Evolutionary conservation across 2,113 vertebrate species (phyloP).

Genomic region (Argyrosomus japonicus): DNA sequence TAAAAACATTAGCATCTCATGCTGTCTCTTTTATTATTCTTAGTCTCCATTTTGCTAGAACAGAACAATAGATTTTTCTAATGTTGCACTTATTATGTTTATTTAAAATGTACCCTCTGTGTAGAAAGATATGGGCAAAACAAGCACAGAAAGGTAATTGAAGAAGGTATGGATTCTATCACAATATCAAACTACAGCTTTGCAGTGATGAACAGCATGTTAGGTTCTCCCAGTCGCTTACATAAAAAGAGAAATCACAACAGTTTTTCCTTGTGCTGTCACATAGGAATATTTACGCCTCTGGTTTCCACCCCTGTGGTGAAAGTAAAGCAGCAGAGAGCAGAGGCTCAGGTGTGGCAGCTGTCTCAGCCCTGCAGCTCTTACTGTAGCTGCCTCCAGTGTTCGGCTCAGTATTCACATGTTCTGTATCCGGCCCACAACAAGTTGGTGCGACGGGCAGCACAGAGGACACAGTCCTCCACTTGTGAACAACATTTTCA

Average conservation of each 20-base stretch:
- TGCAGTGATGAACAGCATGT: background rate
- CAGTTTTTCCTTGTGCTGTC: constrained; percentile 20
- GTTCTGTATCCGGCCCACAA: constrained; percentile 19
- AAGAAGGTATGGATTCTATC: background rate
- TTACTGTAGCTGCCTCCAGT: background rate
- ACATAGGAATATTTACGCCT: constrained; percentile 22
- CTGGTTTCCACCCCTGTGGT: constrained; percentile 20
- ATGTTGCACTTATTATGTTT: constrained; percentile 56
- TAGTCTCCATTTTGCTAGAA: background rate
- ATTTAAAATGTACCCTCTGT: constrained; percentile 4
- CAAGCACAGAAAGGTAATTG: background rate
- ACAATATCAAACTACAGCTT: constrained; percentile 7
- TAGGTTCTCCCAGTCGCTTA: background rate
- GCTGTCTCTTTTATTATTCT: background rate
- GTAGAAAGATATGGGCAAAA: background rate
- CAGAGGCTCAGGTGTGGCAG: constrained; percentile 46
- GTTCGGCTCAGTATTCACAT: constrained; percentile 18
- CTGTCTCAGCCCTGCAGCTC: constrained; percentile 26
- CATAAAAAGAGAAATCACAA: constrained; percentile 24
- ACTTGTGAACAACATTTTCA: constrained; percentile 46
- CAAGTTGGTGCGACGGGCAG: background rate
- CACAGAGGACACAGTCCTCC: constrained; percentile 36
- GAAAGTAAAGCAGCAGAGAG: constrained; percentile 38
- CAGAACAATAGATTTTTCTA: constrained; percentile 39
- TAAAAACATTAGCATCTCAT: background rate